phyloP scores from a whole-genome alignment of 2,113 vertebrate species.

The Saguinus imperator region DNA sequence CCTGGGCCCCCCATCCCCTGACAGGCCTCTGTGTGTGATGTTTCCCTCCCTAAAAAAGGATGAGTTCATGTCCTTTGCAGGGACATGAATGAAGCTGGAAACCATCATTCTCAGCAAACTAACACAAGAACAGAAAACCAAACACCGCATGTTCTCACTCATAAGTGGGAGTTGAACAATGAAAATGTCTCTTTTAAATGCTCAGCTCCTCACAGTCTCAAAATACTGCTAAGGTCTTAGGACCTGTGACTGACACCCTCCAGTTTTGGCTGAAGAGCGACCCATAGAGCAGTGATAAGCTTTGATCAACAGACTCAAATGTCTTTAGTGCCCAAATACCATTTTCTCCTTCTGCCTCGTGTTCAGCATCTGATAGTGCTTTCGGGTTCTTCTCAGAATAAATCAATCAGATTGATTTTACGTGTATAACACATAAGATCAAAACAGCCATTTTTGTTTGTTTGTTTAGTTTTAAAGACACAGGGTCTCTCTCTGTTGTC shows the following conservation, averaged over 20 bases:
- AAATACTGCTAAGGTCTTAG: neutral
- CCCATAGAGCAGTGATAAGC: neutral
- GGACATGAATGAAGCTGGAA: no score
- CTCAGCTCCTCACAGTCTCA: neutral
- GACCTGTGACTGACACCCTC: neutral
- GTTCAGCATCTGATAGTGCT: conserved; percentile 81
- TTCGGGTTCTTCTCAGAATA: conserved; percentile 84
- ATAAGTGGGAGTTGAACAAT: no score
- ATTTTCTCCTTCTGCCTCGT: conserved; percentile 80
- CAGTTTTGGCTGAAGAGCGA: neutral
- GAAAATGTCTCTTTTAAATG: conserved; percentile 36
- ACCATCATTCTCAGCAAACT: no score
- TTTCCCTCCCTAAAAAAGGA: no score
- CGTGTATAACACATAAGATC: conserved; percentile 85
- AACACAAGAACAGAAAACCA: no score
- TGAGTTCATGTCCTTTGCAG: no score
- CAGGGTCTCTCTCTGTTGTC: no score
- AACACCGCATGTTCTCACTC: no score
- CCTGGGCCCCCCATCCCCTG: no score
- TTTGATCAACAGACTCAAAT: conserved; percentile 57
- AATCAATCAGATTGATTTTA: conserved; percentile 79
- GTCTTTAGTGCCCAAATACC: conserved; percentile 85
- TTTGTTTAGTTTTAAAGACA: no score
- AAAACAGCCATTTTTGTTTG: conserved; percentile 47
- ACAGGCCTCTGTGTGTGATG: no score